Evolutionary conservation across 2,888 invertebrate species (phyloP).

Genomic region (Enchytraeus crypticus): DNA sequence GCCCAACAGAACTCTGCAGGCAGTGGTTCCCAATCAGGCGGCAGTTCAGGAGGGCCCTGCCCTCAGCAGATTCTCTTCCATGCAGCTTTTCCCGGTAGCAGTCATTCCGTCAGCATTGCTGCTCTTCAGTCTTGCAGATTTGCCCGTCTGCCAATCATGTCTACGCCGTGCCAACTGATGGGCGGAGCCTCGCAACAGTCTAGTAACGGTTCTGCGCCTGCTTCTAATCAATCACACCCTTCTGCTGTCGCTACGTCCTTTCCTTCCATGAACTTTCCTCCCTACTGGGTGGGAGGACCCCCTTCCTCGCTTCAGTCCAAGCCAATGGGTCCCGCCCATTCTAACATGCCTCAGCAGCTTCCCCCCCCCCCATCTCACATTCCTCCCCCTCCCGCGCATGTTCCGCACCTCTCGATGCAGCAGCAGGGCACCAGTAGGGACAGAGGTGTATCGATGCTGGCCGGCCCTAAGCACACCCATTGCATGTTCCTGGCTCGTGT

Average conservation of each 20-base stretch:
- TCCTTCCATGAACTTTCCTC: not conserved
- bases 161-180: not conserved
- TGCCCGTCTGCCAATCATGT: slow-evolving; percentile 10
- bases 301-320: too few species aligned
- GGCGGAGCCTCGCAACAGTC: slow-evolving; percentile 4
- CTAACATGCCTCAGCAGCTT: too few species aligned
- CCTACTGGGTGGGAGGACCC: slow-evolving; percentile 5
- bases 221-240: not conserved
- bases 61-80: slow-evolving; percentile 18
- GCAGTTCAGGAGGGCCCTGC: not conserved
- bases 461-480: slow-evolving; percentile 11
- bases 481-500: slow-evolving; percentile 39
- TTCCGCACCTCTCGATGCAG: too few species aligned
- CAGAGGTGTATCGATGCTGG: too few species aligned
- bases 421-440: too few species aligned
- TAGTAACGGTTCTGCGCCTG: slow-evolving; percentile 1
- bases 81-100: slow-evolving; percentile 14
- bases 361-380: too few species aligned
- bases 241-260: slow-evolving; percentile 5
- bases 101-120: slow-evolving; percentile 17
- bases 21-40: too few species aligned
- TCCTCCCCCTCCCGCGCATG: too few species aligned
- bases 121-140: slow-evolving; percentile 15
- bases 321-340: too few species aligned
- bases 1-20: too few species aligned